A percentile compares a stretch with the other conserved stretches of the same genome.
Conservation (phyloP, 2,797 vertebrate genomes). For the Gymnothorax javanicus region DNA sequence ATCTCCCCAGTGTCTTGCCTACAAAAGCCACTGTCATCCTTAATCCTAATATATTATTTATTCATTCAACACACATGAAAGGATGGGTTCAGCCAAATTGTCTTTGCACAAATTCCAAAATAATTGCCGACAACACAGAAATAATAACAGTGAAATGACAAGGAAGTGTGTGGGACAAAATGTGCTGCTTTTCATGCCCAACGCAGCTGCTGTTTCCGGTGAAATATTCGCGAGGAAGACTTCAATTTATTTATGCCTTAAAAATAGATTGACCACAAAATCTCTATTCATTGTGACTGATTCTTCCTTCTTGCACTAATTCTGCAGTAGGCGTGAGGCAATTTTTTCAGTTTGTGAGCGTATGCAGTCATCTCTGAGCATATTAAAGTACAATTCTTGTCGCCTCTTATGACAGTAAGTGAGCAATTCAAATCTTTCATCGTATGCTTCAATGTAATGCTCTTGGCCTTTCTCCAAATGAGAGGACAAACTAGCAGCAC, state of each 20-base stretch:
- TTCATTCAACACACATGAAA: constrained; percentile 53
- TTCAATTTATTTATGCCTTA: not conserved
- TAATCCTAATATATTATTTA: constrained; percentile 49
- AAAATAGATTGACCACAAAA: constrained; percentile 13
- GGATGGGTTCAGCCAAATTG: constrained; percentile 47
- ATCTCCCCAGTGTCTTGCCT: constrained; percentile 50
- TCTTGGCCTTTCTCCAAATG: not conserved
- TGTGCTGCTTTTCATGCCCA: not conserved
- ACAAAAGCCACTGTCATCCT: constrained; percentile 53
- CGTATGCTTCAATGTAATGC: constrained; percentile 8
- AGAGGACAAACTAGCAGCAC: not conserved
- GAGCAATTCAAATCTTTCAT: constrained; percentile 17
- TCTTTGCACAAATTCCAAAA: constrained; percentile 34
- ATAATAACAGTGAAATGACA: constrained; percentile 34
- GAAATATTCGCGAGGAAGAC: not conserved
- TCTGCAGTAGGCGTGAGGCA: not conserved
- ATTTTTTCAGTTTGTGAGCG: not conserved
- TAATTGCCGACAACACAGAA: constrained; percentile 35
- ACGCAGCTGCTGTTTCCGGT: not conserved
- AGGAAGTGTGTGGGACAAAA: constrained; percentile 20
- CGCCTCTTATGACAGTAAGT: not conserved
- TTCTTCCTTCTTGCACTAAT: constrained; percentile 2
- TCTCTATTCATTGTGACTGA: not conserved
- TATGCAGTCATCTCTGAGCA: not conserved
- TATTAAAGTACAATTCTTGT: constrained; percentile 6